Conservation (phyloP, 2,113 vertebrate species). For the Atractosteus spatula region DNA sequence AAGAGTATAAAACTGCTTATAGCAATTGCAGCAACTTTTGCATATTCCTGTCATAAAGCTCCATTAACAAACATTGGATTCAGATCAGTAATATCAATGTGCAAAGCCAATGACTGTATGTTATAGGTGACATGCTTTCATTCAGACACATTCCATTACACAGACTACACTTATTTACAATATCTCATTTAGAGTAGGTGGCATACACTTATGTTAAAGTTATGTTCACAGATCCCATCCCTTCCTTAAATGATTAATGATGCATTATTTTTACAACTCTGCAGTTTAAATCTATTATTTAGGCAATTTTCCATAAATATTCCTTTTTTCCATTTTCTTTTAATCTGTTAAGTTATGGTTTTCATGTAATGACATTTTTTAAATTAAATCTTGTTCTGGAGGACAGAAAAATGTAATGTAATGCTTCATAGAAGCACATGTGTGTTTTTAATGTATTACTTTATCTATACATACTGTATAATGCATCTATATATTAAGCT, state of each 20-base stretch:
- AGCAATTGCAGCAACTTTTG: neutral
- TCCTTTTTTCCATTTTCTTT: neutral
- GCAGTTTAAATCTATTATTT: neutral
- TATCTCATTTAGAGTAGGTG: too few species aligned
- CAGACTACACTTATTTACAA: too few species aligned
- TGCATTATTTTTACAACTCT: neutral
- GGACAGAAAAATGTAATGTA: slow-evolving; percentile 19
- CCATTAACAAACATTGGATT: neutral
- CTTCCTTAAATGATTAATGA: too few species aligned
- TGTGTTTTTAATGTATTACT: slow-evolving; percentile 23
- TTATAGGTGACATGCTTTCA: neutral
- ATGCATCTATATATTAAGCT: neutral
- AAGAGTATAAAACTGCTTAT: neutral
- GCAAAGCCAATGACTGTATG: neutral
- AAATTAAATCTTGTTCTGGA: slow-evolving; percentile 14
- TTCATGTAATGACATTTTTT: neutral
- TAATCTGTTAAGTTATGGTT: neutral
- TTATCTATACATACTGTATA: slow-evolving; percentile 36
- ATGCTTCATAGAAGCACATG: slow-evolving; percentile 24
- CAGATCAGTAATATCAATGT: neutral
- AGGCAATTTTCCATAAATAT: neutral
- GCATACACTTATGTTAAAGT: too few species aligned
- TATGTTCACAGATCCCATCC: too few species aligned
- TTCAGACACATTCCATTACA: too few species aligned
- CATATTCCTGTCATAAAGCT: neutral